Base-by-base conservation (phyloP, 2,797 vertebrate species). In the Poecilia gillii region DNA sequence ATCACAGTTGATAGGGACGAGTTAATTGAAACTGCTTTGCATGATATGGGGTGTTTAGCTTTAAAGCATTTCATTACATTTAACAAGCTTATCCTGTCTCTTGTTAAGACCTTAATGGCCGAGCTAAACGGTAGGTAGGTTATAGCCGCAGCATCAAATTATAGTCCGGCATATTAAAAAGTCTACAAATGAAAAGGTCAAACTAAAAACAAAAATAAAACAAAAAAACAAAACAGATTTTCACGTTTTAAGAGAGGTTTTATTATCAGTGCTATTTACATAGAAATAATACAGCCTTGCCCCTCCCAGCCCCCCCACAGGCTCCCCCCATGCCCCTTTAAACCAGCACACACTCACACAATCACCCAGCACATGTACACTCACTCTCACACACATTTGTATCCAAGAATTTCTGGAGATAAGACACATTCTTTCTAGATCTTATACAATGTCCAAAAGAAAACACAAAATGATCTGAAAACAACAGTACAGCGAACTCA, bases 261-360 rank as follows among this genome's bases (percentile, higher is more conserved):
- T 95, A 94, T 94, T 95, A 92, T 92, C 93, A 93, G 92, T 88
- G 88, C 91, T 96, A 96, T 97, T 95, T 96, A 96, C 96, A 96
- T 93, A 83, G 91, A 96, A 93, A 96, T 95, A 94, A 95, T 94
- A 96, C 90, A 91, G 85, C 78, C 90, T 89, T 77, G 57, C 68
- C n/a, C 75, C 46, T 74, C 45, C 76, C n/a, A 75, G 2, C 18
- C 49, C 55, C 82, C 76, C 77, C 76, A 1, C 6, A 2, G 6
- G 0, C 5, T 14, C 57, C 0, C 23, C 51, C 23, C 2, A 25
- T 51, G 6, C 49, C 18, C 43, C 43, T 36, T 76, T 77, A 68
- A 70, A 72, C 79, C 82, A 49, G 31, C 71, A 51, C 28, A 51
- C 83, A 76, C 45, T 51, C 85, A 79, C 64, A 47, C 82, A 73